Evolutionary conservation across 2,797 vertebrate genomes (phyloP).

Genomic region (Limnodromus scolopaceus): DNA sequence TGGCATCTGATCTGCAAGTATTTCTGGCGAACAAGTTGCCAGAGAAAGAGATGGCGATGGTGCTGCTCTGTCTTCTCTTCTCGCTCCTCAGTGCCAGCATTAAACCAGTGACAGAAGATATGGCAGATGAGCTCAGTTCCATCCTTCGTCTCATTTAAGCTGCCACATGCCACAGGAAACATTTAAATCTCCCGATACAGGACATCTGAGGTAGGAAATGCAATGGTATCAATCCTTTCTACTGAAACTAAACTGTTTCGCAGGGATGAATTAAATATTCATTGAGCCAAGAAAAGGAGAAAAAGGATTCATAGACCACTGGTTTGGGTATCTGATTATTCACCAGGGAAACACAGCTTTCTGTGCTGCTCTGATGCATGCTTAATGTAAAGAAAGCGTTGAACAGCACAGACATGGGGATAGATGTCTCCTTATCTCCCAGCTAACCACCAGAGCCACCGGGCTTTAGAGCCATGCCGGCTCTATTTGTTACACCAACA

Average conservation of each 20-base stretch:
- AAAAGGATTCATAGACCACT: background rate
- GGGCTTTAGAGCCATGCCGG: background rate
- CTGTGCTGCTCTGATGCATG: background rate
- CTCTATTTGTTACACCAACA: background rate
- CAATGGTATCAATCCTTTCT: background rate
- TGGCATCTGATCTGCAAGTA: background rate
- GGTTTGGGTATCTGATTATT: background rate
- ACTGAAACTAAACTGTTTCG: background rate
- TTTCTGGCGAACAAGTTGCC: background rate
- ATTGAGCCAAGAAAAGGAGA: background rate
- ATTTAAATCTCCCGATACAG: background rate
- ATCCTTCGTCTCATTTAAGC: background rate
- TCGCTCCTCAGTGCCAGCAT: background rate
- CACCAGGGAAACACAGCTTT: background rate
- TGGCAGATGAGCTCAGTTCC: background rate
- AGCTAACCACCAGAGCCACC: background rate
- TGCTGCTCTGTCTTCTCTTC: background rate
- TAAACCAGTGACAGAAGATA: background rate
- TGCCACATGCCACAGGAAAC: background rate
- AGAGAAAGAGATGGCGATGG: background rate
- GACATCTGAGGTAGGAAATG: background rate
- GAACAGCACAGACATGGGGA: background rate
- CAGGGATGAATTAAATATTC: background rate
- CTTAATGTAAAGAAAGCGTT: background rate
- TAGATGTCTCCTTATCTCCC: background rate